A percentile compares a stretch with the other conserved stretches of the same genome.
phyloP scores from a whole-genome alignment of 2,113 vertebrate species.

The Gavialis gangeticus region DNA sequence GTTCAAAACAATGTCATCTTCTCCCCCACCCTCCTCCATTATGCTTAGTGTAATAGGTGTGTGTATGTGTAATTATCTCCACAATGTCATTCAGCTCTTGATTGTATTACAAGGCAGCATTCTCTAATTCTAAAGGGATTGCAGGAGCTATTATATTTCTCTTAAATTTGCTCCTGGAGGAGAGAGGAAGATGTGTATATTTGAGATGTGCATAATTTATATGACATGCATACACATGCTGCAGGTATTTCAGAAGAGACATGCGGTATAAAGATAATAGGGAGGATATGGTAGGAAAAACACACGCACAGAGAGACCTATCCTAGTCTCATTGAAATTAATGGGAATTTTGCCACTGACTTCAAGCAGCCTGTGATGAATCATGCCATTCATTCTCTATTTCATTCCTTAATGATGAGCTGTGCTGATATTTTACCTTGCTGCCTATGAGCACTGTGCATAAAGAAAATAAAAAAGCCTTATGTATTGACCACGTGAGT shows the following conservation, averaged over 20 bases:
- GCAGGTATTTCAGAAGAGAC: background rate
- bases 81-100: background rate
- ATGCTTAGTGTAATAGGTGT: background rate
- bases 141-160: background rate
- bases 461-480: conserved; percentile 7
- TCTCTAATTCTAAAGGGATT: background rate
- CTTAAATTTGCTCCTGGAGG: background rate
- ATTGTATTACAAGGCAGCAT: background rate
- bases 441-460: conserved; percentile 4
- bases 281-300: conserved; percentile 15
- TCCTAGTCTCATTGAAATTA: conserved; percentile 41
- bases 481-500: conserved; percentile 14
- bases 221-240: background rate
- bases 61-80: background rate
- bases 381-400: conserved; percentile 40
- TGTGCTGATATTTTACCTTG: conserved; percentile 61
- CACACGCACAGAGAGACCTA: background rate
- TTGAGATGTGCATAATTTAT: conserved; percentile 33
- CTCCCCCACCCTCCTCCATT: background rate
- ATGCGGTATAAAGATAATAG: conserved; percentile 6
- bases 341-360: conserved; percentile 49
- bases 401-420: conserved; percentile 62
- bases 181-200: conserved; percentile 25
- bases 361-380: background rate
- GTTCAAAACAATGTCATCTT: background rate